Conservation (phyloP, 2,113 vertebrate species). For the Elgaria multicarinata region DNA sequence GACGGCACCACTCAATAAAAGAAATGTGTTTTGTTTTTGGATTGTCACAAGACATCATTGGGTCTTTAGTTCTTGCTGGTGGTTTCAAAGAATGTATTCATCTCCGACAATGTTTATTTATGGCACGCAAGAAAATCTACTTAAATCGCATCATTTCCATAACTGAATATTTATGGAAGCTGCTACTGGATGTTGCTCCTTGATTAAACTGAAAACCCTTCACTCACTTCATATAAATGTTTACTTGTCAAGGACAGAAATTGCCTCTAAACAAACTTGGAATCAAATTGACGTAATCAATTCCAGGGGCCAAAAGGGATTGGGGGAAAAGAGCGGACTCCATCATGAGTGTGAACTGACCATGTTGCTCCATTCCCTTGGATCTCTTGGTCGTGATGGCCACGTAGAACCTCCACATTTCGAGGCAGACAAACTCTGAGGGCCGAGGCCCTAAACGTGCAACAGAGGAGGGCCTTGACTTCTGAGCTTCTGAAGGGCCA, state of each 20-base stretch:
- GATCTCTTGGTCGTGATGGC: no score
- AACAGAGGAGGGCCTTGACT: not conserved
- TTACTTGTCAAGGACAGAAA: conserved; percentile 73
- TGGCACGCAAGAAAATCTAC: conserved; percentile 70
- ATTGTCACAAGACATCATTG: conserved; percentile 61
- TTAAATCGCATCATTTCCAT: conserved; percentile 78
- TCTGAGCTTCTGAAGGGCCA: not conserved
- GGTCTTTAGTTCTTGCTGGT: conserved; percentile 46
- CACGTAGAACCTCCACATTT: no score
- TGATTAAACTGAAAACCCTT: conserved; percentile 70
- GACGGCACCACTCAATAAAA: conserved; percentile 62
- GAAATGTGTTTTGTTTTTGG: conserved; percentile 51
- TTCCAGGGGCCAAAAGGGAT: not conserved
- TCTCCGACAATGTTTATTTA: conserved; percentile 77
- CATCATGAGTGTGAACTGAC: conserved; percentile 52
- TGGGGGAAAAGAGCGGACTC: not conserved
- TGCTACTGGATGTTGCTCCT: conserved; percentile 70
- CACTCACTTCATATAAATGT: conserved; percentile 75
- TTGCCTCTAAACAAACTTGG: conserved; percentile 72
- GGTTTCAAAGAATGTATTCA: conserved; percentile 62
- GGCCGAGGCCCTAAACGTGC: not conserved
- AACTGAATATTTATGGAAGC: conserved; percentile 79
- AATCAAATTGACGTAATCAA: conserved; percentile 52
- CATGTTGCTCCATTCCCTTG: not conserved
- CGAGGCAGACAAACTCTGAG: not conserved